Evolutionary conservation across 1,140 invertebrate species (phyloP).

Genomic region (Reticulitermes speratus): DNA sequence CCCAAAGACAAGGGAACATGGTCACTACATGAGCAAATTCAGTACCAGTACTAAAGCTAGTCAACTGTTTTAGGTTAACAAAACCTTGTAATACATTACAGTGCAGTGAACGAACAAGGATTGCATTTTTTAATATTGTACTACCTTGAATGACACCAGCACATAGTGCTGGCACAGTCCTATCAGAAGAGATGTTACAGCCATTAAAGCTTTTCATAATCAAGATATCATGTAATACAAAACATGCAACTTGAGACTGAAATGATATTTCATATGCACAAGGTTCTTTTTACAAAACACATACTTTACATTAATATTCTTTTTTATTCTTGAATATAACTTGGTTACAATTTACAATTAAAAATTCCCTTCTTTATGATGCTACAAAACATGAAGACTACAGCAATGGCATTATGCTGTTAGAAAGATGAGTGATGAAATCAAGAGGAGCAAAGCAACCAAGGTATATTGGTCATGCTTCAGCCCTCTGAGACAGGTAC

Average conservation of each 20-base stretch:
- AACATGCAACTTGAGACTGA: neutral
- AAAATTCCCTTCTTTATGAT: conserved; percentile 33
- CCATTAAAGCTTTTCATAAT: neutral
- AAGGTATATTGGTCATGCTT: neutral
- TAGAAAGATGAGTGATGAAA: conserved; percentile 17
- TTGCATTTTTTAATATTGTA: neutral
- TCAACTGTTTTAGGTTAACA: too few species aligned
- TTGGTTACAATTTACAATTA: conserved; percentile 37
- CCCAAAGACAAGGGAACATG: too few species aligned
- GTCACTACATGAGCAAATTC: too few species aligned
- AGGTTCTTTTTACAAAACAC: conserved; percentile 19
- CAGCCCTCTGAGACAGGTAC: neutral
- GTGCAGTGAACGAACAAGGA: neutral
- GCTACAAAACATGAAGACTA: conserved; percentile 36
- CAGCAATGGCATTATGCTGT: conserved; percentile 23
- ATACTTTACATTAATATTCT: conserved; percentile 12
- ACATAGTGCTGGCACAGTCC: neutral
- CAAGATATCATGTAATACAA: neutral
- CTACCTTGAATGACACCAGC: neutral
- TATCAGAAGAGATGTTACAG: neutral
- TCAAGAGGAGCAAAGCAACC: neutral
- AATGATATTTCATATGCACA: conserved; percentile 7
- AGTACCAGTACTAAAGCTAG: too few species aligned
- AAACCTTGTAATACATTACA: too few species aligned
- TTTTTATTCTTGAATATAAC: conserved; percentile 35